Evolutionary conservation across 2,113 vertebrate species (phyloP).

Genomic region (Jaculus jaculus): DNA sequence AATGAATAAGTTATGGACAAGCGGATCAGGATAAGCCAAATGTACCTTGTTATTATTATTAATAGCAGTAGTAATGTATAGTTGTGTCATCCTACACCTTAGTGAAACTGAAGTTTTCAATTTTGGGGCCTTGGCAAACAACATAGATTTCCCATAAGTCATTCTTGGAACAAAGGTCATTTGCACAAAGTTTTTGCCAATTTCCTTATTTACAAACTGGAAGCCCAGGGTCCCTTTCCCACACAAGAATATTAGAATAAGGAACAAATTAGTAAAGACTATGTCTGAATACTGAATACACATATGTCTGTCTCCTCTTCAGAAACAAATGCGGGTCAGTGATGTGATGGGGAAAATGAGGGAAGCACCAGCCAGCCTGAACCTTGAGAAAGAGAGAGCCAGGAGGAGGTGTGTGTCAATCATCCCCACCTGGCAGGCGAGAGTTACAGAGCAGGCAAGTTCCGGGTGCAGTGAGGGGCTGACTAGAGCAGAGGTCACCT

Average conservation of each 20-base stretch:
- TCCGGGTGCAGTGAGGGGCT: not conserved
- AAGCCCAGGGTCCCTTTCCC: not conserved
- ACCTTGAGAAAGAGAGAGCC: not conserved
- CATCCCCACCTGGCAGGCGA: not conserved
- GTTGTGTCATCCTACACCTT: not conserved
- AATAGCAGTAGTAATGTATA: no score
- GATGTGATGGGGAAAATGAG: not conserved
- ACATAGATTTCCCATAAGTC: not conserved
- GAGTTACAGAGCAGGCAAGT: not conserved
- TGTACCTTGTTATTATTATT: not conserved
- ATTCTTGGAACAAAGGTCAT: constrained; percentile 2
- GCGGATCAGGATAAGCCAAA: constrained; percentile 7
- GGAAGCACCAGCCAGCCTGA: not conserved
- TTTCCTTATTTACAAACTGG: not conserved
- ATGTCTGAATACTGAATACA: not conserved
- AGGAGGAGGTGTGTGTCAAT: not conserved
- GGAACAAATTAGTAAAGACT: not conserved
- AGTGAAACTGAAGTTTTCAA: not conserved
- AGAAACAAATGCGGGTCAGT: not conserved
- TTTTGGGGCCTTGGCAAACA: not conserved
- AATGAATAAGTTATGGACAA: not conserved
- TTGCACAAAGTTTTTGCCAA: not conserved
- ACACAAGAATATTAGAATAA: not conserved
- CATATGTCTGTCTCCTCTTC: not conserved
- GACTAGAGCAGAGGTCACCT: not conserved